Percentiles rank a stretch among this genome's conserved stretches.
Conservation (phyloP, 2,797 vertebrate genomes). For the Microctenopoma lineatum region DNA sequence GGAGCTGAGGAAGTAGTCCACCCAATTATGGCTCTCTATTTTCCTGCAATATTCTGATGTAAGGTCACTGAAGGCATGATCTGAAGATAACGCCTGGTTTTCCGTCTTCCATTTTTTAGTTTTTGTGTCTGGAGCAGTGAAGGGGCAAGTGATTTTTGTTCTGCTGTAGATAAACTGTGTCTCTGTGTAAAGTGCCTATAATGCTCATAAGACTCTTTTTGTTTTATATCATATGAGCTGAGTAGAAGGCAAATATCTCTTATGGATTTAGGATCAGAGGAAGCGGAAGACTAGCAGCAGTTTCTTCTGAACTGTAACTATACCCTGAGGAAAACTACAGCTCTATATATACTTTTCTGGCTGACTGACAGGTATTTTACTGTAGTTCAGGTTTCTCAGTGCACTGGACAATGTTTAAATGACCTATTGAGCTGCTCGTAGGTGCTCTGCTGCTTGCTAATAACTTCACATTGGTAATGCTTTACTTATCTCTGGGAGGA, state of each 20-base stretch:
- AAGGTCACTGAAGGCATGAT: conserved; percentile 37
- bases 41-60: conserved; percentile 22
- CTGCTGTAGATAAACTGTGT: neutral
- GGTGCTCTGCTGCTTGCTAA: conserved; percentile 60
- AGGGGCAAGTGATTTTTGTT: neutral
- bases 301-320: conserved; percentile 16
- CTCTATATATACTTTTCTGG: conserved; percentile 27
- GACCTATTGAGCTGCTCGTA: conserved; percentile 57
- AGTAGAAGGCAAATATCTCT: conserved; percentile 2
- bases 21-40: conserved; percentile 42
- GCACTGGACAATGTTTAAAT: conserved; percentile 64
- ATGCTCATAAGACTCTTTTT: conserved; percentile 1
- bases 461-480: conserved; percentile 52
- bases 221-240: conserved; percentile 14
- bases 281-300: conserved; percentile 4
- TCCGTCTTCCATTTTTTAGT: neutral
- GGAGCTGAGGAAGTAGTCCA: conserved; percentile 30
- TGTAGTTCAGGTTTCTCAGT: conserved; percentile 46
- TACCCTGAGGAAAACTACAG: conserved; percentile 33
- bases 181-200: neutral
- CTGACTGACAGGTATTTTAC: conserved; percentile 46
- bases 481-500: conserved; percentile 43
- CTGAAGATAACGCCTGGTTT: conserved; percentile 10
- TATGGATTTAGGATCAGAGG: conserved; percentile 22
- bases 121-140: neutral